Conservation (phyloP, 1,140 invertebrate species). For the Halesus radiatus region DNA sequence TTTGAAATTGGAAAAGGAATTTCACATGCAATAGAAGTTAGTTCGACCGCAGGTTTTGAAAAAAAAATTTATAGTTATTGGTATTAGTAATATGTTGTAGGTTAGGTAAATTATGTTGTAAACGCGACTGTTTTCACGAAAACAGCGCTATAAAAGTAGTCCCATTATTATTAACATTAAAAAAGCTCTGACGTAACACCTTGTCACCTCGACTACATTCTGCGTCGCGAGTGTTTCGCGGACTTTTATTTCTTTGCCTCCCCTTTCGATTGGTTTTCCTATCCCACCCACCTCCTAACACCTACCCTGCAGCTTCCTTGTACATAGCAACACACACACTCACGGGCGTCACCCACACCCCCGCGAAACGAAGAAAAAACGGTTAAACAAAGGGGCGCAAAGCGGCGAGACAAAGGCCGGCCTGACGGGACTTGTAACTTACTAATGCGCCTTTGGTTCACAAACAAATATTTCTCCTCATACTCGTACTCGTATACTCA, state of each 20-base stretch:
- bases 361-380: constrained; percentile 29
- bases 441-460: no score
- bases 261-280: constrained; percentile 41
- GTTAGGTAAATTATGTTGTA: no score
- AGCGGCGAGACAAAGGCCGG: constrained; percentile 24
- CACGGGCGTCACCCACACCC: constrained; percentile 3
- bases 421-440: not conserved
- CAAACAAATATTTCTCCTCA: no score
- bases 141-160: no score
- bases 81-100: no score
- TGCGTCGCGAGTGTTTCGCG: constrained; percentile 40
- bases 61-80: no score
- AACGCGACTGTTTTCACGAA: no score
- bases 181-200: not conserved
- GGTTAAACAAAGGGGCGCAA: not conserved
- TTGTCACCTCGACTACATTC: not conserved
- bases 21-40: no score
- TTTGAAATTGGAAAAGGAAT: no score
- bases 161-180: no score
- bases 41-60: no score
- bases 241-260: constrained; percentile 39
- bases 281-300: not conserved
- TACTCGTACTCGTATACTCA: no score
- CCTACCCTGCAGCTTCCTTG: not conserved
- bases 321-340: constrained; percentile 1